Evolutionary conservation across 2,797 vertebrate genomes (phyloP), one percentile per base, ranked within the genome.

Genomic region (Hirundo rustica): DNA sequence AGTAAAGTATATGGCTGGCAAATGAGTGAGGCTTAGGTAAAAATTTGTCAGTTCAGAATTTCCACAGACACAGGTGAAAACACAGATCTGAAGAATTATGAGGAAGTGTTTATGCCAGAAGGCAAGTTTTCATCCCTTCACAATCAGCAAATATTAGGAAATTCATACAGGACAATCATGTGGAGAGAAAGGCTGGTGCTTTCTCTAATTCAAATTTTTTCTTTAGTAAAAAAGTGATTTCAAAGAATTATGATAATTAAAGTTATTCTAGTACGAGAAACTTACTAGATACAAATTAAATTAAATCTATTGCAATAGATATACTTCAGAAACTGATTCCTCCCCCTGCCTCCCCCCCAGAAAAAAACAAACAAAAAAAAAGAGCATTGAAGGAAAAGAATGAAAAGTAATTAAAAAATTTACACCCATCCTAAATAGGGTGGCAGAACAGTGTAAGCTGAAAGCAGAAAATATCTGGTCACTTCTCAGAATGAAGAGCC

Each of bases 1-100:
- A 78, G 11, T 54, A 66, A 80, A 75, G 48, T 44, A 71, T 42
- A 36, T 23, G 36, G 27, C 5, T 50, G 16, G 40, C 50, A 25
- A 20, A 45, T 65, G 36, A 62, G 48, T 32, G 50, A 65, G 13
- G 60, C 34, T 86, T 70, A 72, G 26, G 18, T 78, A 29, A 83
- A 94, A 77, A 51, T 20, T 57, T 77, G 73, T 94, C 38, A n/a
- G 75, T 57, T 88, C 40, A 90, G 29, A 92, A 71, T 89, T 87
- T 85, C 21, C 50, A 30, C 30, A 68, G 67, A 70, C 6, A 14
- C 13, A 60, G 10, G 2, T 9, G 13, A 44, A 16, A 45, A 30
- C 11, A n/a, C 4, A 19, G 29, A 10, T 64, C 34, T 81, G 78
- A 94, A 34, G 47, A 70, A 62, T 42, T 64, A 70, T 18, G 40